A percentile compares a stretch with the other conserved stretches of the same genome.
phyloP scores from a whole-genome alignment of 2,113 vertebrate species.

The Mellivora capensis region DNA sequence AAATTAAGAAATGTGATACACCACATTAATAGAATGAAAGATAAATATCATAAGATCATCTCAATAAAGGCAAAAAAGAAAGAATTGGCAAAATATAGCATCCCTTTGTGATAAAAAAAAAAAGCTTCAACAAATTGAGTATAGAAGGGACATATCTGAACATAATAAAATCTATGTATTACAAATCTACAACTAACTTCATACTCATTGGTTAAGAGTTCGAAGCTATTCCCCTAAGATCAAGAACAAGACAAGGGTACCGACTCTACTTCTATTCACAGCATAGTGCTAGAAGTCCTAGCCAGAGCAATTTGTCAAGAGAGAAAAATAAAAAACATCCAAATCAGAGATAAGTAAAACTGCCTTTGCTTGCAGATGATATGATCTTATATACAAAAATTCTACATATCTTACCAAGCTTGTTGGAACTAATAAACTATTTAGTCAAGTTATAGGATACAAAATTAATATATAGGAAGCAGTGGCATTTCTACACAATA shows the following conservation, averaged over 20 bases:
- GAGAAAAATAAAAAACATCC: not conserved
- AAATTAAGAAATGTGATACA: not conserved
- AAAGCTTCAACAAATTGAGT: not conserved
- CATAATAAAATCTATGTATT: not conserved
- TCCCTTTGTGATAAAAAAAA: not conserved
- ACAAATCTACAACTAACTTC: not conserved
- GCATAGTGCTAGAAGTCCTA: not conserved
- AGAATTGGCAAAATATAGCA: not conserved
- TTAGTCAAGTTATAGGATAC: not conserved
- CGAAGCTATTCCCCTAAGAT: not conserved
- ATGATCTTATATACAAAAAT: not conserved
- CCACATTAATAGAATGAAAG: not conserved
- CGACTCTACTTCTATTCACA: not conserved
- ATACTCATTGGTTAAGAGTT: not conserved
- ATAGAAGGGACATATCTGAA: not conserved
- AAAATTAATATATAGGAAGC: not conserved
- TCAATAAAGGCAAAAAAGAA: not conserved
- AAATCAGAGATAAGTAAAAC: not conserved
- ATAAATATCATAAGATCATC: not conserved
- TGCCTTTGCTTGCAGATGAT: not conserved
- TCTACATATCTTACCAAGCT: not conserved
- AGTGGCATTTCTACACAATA: not conserved
- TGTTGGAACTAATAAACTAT: not conserved
- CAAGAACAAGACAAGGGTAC: not conserved
- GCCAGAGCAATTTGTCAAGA: not conserved